phyloP scores from a whole-genome alignment of 2,888 invertebrate species.

The Cryptocephalus primarius region DNA sequence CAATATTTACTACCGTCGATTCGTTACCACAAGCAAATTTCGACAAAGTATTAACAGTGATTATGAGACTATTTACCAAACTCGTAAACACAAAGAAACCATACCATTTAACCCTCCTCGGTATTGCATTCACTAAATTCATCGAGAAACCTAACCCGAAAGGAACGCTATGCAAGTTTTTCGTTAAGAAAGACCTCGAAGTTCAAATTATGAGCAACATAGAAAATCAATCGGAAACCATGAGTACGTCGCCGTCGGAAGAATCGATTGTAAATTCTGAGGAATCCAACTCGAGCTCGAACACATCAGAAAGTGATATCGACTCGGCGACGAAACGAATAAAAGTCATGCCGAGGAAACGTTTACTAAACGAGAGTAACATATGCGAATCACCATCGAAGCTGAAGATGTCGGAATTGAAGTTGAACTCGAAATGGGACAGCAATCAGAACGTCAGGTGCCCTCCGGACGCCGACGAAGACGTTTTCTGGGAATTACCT shows the following conservation, averaged over 20 bases:
- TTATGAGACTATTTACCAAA: constrained; percentile 67
- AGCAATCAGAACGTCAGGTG: constrained; percentile 27
- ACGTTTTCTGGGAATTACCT: constrained; percentile 61
- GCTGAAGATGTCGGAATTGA: constrained; percentile 54
- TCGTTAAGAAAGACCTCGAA: constrained; percentile 67
- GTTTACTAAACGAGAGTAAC: constrained; percentile 13
- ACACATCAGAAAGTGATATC: constrained; percentile 49
- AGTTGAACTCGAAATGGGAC: constrained; percentile 41
- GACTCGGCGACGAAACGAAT: constrained; percentile 71
- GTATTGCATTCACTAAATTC: constrained; percentile 74
- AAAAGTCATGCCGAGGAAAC: constrained; percentile 23
- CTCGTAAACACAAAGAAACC: constrained; percentile 60
- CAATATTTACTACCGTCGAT: constrained; percentile 41
- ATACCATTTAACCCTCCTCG: constrained; percentile 69
- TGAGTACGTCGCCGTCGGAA: too few relatives aligned
- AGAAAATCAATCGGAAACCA: constrained; percentile 37
- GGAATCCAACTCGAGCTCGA: constrained; percentile 27
- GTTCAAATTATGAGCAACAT: constrained; percentile 65
- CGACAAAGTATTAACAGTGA: constrained; percentile 54
- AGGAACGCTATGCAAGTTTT: constrained; percentile 53
- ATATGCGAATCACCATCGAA: constrained; percentile 59
- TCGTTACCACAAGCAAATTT: constrained; percentile 41
- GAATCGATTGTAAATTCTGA: constrained; percentile 4
- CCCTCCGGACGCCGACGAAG: constrained; percentile 56
- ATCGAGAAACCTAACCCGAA: constrained; percentile 58